A percentile compares a stretch with the other conserved stretches of the same genome.
Evolutionary conservation across 2,888 invertebrate species (phyloP).

Genomic region (Cheilosia vulpina): DNA sequence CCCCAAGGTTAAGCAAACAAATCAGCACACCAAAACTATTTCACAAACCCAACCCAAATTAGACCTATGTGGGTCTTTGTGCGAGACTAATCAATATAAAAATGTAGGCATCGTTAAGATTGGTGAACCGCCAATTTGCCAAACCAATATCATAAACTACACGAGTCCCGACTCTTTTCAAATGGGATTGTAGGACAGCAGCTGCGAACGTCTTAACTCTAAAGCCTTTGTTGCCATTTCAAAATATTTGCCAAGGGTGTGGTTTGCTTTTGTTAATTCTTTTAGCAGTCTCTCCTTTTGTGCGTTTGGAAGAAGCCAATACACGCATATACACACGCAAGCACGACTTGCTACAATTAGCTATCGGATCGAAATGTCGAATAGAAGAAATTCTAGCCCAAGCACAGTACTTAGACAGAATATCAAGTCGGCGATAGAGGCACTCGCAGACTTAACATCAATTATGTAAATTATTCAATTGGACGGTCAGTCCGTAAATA

Average conservation of each 20-base stretch:
- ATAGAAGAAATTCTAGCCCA: background rate
- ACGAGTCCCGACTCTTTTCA: background rate
- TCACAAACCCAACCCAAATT: background rate
- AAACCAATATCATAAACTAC: conserved; percentile 5
- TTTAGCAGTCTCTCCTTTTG: conserved; percentile 23
- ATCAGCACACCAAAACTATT: background rate
- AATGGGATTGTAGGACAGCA: background rate
- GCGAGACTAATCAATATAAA: conserved; percentile 1
- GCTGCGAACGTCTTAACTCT: background rate
- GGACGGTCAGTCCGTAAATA: conserved; percentile 13
- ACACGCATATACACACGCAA: background rate
- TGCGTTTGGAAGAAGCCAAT: background rate
- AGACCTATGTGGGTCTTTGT: no score
- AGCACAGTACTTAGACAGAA: background rate
- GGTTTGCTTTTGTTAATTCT: conserved; percentile 40
- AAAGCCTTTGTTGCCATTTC: conserved; percentile 28
- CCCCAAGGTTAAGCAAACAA: background rate
- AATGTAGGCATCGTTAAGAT: background rate
- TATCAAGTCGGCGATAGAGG: background rate
- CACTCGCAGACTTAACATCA: conserved; percentile 34
- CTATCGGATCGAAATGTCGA: conserved; percentile 29
- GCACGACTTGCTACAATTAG: conserved; percentile 3
- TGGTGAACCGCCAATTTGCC: background rate
- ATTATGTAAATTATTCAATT: conserved; percentile 62
- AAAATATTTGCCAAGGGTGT: conserved; percentile 26